Conservation (phyloP, 1,140 invertebrate species). For the Diorhabda elongata region DNA sequence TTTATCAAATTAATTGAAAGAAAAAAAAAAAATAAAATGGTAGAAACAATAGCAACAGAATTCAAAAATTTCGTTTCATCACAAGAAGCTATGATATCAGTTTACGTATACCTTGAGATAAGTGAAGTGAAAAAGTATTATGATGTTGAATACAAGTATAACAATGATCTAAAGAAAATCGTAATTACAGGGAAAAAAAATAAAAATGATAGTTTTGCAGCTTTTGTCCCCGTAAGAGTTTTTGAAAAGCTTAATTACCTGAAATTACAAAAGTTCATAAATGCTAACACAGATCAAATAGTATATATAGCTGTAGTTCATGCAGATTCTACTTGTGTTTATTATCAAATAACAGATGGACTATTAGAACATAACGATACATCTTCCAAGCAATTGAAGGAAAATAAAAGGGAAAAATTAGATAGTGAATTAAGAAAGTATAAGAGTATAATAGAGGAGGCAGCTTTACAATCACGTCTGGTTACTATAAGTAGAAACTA, state of each 20-base stretch:
- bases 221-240: constrained; percentile 33
- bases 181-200: constrained; percentile 33
- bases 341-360: constrained; percentile 35
- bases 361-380: constrained; percentile 28
- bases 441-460: constrained; percentile 29
- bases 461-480: constrained; percentile 18
- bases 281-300: constrained; percentile 15
- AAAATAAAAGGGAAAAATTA: constrained; percentile 30
- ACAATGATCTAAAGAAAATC: constrained; percentile 25
- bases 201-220: constrained; percentile 15
- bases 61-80: constrained; percentile 3
- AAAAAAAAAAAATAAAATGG: background rate
- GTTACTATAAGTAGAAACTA: too few species aligned
- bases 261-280: constrained; percentile 29
- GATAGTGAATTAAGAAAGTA: constrained; percentile 33
- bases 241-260: constrained; percentile 30
- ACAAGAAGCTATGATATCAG: constrained; percentile 25
- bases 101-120: constrained; percentile 39
- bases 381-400: constrained; percentile 27
- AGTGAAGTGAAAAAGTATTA: constrained; percentile 41
- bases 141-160: constrained; percentile 31
- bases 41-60: constrained; percentile 4
- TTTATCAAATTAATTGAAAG: too few species aligned
- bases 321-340: constrained; percentile 40
- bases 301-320: constrained; percentile 35